Base-by-base conservation (phyloP, 2,888 invertebrate species). In the Scelioninae gen. 2 region DNA sequence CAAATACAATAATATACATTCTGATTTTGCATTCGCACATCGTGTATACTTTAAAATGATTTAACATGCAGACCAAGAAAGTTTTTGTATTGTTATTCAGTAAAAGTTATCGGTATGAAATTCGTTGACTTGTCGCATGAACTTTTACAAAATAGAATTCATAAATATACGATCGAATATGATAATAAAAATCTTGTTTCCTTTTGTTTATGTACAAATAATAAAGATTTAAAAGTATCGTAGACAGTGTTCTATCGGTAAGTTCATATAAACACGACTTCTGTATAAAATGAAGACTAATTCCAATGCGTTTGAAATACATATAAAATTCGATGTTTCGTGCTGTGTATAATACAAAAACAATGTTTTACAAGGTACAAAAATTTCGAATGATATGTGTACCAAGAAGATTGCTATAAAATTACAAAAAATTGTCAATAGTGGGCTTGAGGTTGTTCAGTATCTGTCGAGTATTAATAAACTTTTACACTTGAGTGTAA, bases 281-380 rank as follows among this genome's bases (percentile, higher is more conserved):
- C 41, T 52, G 25, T 69, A 69, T n/a, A 57, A 53, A 69, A 46
- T 35, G 16, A 58, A 35, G 5, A 41, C 18, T 25, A 52, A 58
- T 50, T 41, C 13, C 46, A 43, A 35, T 53, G 52, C 18, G 41
- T 57, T 50, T 25, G 50, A 58, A 69, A 33, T 48, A 13, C 19
- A 19, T 72, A 72, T 53, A 65, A 72, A 65, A 72, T 72, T 65
- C 71, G 71, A 72, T 65, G 71, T 72, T 22, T 28, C n/a, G 41
- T 46, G 35, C 16, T 28, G 16, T 18, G 19, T 16, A 39, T 15
- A 16, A 35, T 52, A 41, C 33, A 53, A 68, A 60, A 55, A 46
- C 13, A 60, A 53, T 16, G 1, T 31, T 45, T 50, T 5, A 37
- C 37, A 39, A 58, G 37, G 52, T 72, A 65, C 45, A 64, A 72